Evolutionary conservation across 2,113 vertebrate species (phyloP).

Genomic region (Rhipidura dahli): DNA sequence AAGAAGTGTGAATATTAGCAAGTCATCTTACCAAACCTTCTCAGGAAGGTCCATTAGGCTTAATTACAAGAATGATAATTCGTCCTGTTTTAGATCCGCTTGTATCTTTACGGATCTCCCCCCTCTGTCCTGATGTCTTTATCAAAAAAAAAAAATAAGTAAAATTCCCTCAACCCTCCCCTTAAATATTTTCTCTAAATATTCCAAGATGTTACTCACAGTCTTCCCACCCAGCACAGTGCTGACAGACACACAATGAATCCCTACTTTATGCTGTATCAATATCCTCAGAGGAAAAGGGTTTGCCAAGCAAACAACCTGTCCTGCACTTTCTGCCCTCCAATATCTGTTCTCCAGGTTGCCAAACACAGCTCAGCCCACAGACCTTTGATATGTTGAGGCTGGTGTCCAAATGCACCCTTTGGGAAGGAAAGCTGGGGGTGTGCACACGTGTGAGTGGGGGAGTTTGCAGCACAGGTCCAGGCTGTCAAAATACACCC

Average conservation of each 20-base stretch:
- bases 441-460: accelerated
- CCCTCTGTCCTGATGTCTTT: not conserved
- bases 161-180: not conserved
- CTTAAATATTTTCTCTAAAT: not conserved
- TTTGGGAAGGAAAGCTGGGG: not conserved
- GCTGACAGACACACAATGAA: not conserved
- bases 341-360: not conserved
- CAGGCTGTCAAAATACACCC: not conserved
- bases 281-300: not conserved
- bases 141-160: not conserved
- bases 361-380: not conserved
- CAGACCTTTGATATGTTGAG: slow-evolving; percentile 10
- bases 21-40: not conserved
- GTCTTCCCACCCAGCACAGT: not conserved
- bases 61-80: not conserved
- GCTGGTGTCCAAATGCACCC: not conserved
- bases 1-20: not conserved
- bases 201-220: slow-evolving; percentile 48
- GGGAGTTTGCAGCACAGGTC: not conserved
- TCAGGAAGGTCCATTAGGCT: slow-evolving; percentile 1
- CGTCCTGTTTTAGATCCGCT: not conserved
- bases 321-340: not conserved
- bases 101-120: not conserved
- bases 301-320: not conserved
- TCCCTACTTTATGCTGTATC: not conserved